Base-by-base conservation (phyloP, 2,888 invertebrate species). In the Catocala nupta region DNA sequence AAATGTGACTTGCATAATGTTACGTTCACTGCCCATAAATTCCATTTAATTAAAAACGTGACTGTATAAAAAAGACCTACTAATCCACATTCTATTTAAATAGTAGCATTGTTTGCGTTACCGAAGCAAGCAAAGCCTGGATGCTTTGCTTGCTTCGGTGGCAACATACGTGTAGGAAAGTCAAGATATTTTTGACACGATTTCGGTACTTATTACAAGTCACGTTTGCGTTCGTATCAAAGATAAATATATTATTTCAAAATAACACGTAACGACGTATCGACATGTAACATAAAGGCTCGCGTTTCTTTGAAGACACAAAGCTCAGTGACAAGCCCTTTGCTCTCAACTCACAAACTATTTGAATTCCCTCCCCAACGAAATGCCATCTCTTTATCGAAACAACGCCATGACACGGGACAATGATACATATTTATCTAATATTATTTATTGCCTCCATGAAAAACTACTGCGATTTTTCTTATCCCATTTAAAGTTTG, bases 391-490 rank as follows among this genome's bases (percentile, higher is more conserved):
- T 82, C 82, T 83, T 83, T 83, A 85, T 83, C 84, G 81, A 83
- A 81, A 81, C 75, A 71, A 78, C 75, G 73, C 77, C 83, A 80
- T 87, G 90, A 88, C 91, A 89, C 80, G 84, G 89, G 86, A 84
- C 91, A 90, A 89, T 89, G 89, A 91, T 92, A 92, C 90, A 92
- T 92, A 92, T 93, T 93, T 91, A 92, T 93, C 90, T 90, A 86
- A 90, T 87, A 88, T 88, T 92, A 93, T 93, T 93, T 93, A 93
- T 91, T 82, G 84, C 75, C 78, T 70, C 80, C 81, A 82, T 84
- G 88, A 87, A 92, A 88, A 86, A 84, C 75, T 55, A 78, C 75
- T 76, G 81, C 85, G 86, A 89, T 88, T 86, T 84, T 77, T 85
- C 84, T 78, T 86, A 91, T 89, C 87, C 88, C 91, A 91, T 92